phyloP scores from a whole-genome alignment of 2,888 invertebrate genomes.

The Dynastes maya region DNA sequence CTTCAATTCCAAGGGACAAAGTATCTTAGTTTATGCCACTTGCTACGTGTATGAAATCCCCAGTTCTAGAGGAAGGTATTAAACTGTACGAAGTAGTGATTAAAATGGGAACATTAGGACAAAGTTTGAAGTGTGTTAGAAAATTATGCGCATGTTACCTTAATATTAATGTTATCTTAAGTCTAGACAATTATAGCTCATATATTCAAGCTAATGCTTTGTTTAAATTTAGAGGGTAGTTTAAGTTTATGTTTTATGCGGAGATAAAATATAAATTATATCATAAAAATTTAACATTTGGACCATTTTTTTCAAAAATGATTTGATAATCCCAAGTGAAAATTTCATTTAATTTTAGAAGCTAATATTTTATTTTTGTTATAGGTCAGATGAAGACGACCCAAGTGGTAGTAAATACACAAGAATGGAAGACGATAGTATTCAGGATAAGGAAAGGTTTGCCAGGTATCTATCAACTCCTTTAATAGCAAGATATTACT shows the following conservation, averaged over 20 bases:
- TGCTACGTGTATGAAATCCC: constrained; percentile 5
- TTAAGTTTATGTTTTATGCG: constrained; percentile 10
- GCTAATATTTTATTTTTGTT: constrained; percentile 54
- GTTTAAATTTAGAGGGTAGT: constrained; percentile 12
- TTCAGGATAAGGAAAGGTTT: constrained; percentile 97
- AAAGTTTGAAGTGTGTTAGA: constrained; percentile 44
- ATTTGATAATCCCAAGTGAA: too few relatives aligned
- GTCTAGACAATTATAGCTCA: constrained; percentile 41
- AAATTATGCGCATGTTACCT: constrained; percentile 41
- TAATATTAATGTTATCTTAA: constrained; percentile 48
- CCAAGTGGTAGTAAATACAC: constrained; percentile 86
- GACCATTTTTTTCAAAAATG: neutral
- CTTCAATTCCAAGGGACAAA: neutral
- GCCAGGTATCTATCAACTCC: constrained; percentile 82
- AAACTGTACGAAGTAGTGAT: constrained; percentile 35
- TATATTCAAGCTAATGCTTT: constrained; percentile 35
- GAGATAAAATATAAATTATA: neutral
- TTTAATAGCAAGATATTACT: neutral
- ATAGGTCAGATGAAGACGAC: constrained; percentile 91
- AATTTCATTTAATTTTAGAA: neutral
- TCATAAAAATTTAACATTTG: neutral
- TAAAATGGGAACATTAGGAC: constrained; percentile 38
- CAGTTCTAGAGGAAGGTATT: constrained; percentile 16
- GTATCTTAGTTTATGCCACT: neutral
- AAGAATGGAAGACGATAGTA: constrained; percentile 94